phyloP scores from a whole-genome alignment of 2,797 vertebrate species.

The Leptodactylus fallax region DNA sequence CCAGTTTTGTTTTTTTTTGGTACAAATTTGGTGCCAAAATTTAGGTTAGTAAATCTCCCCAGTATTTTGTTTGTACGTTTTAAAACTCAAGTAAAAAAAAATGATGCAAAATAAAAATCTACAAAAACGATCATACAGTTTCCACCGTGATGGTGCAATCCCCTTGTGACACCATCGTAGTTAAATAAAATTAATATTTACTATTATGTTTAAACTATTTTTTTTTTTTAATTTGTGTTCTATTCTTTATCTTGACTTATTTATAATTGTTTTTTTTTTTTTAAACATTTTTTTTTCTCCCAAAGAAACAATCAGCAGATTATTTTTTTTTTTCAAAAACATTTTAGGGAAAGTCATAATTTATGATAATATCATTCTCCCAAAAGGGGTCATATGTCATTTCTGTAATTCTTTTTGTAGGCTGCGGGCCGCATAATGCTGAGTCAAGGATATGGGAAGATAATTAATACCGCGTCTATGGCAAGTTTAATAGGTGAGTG shows the following conservation, averaged over 20 bases:
- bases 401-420: constrained; percentile 86
- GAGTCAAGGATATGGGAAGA: constrained; percentile 93
- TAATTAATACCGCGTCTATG: constrained; percentile 96
- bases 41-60: no score
- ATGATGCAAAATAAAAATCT: no score
- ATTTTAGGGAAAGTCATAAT: neutral
- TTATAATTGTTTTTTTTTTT: no score
- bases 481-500: constrained; percentile 96
- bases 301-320: neutral
- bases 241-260: neutral
- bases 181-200: neutral
- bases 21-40: no score
- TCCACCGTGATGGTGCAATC: no score
- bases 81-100: no score
- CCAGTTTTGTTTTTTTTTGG: no score
- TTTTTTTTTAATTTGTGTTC: neutral
- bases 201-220: neutral
- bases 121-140: no score
- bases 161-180: no score
- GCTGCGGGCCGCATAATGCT: constrained; percentile 91
- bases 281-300: neutral
- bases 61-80: no score
- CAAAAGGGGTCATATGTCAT: constrained; percentile 82
- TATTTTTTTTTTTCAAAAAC: neutral
- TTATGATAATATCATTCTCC: constrained; percentile 82